Evolutionary conservation across 1,140 invertebrate species (phyloP), one percentile per base, ranked within the genome.

Genomic region (Caenorhabditis inopinata): DNA sequence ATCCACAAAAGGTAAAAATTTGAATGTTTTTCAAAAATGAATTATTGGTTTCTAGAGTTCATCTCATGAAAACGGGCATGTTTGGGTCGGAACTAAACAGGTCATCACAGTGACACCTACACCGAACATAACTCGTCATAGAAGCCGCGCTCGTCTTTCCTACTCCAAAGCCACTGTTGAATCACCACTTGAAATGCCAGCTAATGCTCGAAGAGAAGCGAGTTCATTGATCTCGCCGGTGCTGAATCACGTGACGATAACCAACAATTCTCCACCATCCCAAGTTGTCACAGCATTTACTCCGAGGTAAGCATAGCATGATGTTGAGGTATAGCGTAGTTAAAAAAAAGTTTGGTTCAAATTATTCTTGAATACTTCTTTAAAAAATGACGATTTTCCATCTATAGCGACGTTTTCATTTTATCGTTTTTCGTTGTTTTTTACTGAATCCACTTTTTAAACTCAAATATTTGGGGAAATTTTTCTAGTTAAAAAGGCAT

Each of bases 121-220:
- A 7, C 32, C 58, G 12, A 32, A 2, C 25, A 35, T 68, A 7
- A 18, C 58, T 5, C 32, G 58, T n/a, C 58, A 32, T 6, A 29
- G 38, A n/a, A 32, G 25, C 16, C 58, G 58, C 11, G 32, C 58
- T 68, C 32, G 58, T 21, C n/a, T 68, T 6, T 68, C 58, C 2
- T 68, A 68, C 32, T 68, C 58, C n/a, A 68, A 68, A 42, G 58
- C 58, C 32, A 68, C 14, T 1, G n/a, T n/a, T n/a, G 58, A 68
- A 42, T 68, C 32, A 11, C 32, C 51, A 5, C 16, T 68, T 6
- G 58, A 68, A 2, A 68, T 68, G 58, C 58, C 58, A 16, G 7
- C 49, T 7, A 16, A 32, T 3, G n/a, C 32, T 2, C 48, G 48
- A 23, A n/a, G 58, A 68, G 58, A 68, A 2, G 35, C 58, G 58